Base-by-base conservation (phyloP, 2,113 vertebrate species). In the Sander lucioperca region DNA sequence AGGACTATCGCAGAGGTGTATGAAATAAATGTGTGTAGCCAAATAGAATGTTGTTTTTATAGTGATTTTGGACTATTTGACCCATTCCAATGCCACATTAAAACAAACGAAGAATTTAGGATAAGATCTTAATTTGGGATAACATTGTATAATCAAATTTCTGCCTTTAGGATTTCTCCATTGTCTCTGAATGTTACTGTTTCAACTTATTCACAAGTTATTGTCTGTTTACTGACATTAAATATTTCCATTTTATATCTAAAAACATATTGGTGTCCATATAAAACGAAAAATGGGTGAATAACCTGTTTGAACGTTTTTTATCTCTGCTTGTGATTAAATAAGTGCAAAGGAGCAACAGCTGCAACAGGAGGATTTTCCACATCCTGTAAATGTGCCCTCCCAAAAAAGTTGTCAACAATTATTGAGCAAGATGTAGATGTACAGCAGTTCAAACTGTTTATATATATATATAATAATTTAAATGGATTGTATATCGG, bases 221-320 rank as follows among this genome's bases (percentile, higher is more conserved):
- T 0, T 51, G 11, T 3, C 14, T 33, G 14, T 45, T 2, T 5
- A 43, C 0, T 47, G 27, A 43, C 19, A 64, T 53, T 50, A 33
- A 86, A 76, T 3, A 12, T 53, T 61, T 68, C 15, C 2, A 66
- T 84, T 89, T 86, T 54, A 69, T 61, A 47, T 86, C 27, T 76
- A 83, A 93, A 93, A 89, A 84, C 75, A 84, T 1, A 8, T 0
- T 61, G 0, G 2, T 8, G n/a, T 53, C 11, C 9, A 14, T 30
- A 67, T 64, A 43, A 84, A 93, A 93, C 85, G 92, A 93, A 91
- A 83, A 86, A 90, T 67, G 0, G 11, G 14, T 11, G 2, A 56
- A 85, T n/a, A 65, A 7, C 2, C 0, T 3, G 2, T 62, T 51
- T 71, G 0, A 1, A 1, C 53, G 76, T 62, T 51, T 71, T 57